Base-by-base conservation (phyloP, 2,797 vertebrate genomes). In the Eidolon dupreanum region DNA sequence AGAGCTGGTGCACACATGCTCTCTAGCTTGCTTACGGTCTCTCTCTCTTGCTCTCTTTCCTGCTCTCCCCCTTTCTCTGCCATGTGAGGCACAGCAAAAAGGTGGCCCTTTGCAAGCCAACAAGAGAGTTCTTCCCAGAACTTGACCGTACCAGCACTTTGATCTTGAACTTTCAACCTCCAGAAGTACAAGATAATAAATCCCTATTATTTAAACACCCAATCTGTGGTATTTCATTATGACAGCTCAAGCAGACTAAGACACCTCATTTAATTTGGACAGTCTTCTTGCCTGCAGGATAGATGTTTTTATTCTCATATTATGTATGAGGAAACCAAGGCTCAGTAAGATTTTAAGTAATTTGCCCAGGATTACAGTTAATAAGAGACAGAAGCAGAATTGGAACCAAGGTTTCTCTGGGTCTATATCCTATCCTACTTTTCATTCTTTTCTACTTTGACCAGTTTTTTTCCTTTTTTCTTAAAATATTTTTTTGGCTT, bases 371-470 rank as follows among this genome's bases (percentile, higher is more conserved):
- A 7, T 41, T 66, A 12, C 12, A 66, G 41, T 68, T 61, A 71
- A 70, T 74, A 90, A 55, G 7, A 36, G 24, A 41, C 38, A 81
- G 46, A 91, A 71, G 33, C 59, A 71, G 66, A 92, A 81, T 11
- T 75, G 53, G 94, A 87, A 59, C 22, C 31, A 68, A 85, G 73
- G 26, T 63, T 43, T 73, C 10, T 83, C 90, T 94, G 68, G 19
- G 24, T 88, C 43, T 15, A 3, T 65, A 55, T 22, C 16, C 77
- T 79, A 8, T 81, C 49, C 24, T 31, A 6, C 75, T 57, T 70
- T 49, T 79, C n/a, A 84, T 85, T 87, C 57, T 90, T 94, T 88
- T 74, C 57, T 90, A 87, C 66, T 38, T 77, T 49, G 15, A 16
- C 15, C 49, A 5, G 46, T 53, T 88, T 6, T 73, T 36, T 73